Evolutionary conservation across 2,113 vertebrate genomes (phyloP), one percentile per base, ranked within the genome.

Genomic region (Chloroceryle aenea): DNA sequence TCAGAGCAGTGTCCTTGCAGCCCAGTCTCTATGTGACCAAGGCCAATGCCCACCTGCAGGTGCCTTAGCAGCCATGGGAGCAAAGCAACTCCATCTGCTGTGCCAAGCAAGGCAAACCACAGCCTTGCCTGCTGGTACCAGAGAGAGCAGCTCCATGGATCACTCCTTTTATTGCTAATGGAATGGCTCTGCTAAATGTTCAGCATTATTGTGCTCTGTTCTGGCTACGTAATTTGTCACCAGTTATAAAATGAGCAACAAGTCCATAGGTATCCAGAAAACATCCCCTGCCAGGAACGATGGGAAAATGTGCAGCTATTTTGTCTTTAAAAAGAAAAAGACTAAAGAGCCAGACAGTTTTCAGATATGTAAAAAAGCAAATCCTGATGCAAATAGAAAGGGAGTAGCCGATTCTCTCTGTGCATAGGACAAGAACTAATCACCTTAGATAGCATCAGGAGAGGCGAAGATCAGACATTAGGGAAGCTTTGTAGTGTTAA

Each of bases 401-500:
- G 88, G 83, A 87, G 68, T n/a, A 81, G 55, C 75, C 71, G 55
- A 71, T 90, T 90, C 42, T 77, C 59, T 86, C 86, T 59, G 29
- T 81, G 61, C 55, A 67, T 63, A 63, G 56, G 32, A 72, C n/a
- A 66, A 91, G 68, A 75, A 47, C 64, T 89, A 77, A 92, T 94
- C 62, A 86, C n/a, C 61, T 82, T 40, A 96, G 86, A 95, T 95
- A 92, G 13, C 80, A 96, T 93, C 93, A 93, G 73, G 25, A 78
- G 80, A 85, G 47, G 47, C 86, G 76, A 92, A 89, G 84, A 89
- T 90, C 80, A 95, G 83, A 84, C 43, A 11, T 52, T 23, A 67
- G 45, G 34, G 56, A 78, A 87, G 84, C 91, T 96, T 95, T 95
- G 89, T 90, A 95, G 93, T 93, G 93, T 55, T 93, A 96, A 95